Conservation (phyloP, 2,888 invertebrate species). For the Merodon equestris region DNA sequence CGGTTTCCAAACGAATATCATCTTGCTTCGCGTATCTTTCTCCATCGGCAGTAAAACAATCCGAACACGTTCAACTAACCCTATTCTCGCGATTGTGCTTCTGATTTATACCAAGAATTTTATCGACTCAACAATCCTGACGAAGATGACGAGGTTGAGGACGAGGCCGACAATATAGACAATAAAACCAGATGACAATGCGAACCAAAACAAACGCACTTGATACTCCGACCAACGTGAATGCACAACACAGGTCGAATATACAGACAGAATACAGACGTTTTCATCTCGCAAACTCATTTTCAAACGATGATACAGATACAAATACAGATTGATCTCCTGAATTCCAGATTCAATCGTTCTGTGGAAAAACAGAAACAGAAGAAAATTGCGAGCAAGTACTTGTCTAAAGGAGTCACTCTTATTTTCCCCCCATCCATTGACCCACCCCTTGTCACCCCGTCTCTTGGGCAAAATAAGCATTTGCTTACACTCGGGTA, state of each 20-base stretch:
- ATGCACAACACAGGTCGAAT: conserved; percentile 27
- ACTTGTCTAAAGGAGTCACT: conserved; percentile 9
- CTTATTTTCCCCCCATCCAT: no score
- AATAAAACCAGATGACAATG: conserved; percentile 61
- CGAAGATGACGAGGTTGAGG: conserved; percentile 20
- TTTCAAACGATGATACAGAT: no score
- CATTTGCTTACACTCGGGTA: conserved; percentile 26
- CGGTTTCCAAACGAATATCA: conserved; percentile 46
- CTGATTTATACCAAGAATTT: no score
- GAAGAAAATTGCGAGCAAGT: conserved; percentile 25
- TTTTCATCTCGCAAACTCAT: no score
- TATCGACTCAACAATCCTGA: conserved; percentile 14
- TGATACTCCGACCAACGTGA: conserved; percentile 25
- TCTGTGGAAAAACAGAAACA: no score
- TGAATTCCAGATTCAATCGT: no score
- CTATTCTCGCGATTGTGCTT: conserved; percentile 28
- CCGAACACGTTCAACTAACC: conserved; percentile 16
- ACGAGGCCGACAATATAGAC: conserved; percentile 31
- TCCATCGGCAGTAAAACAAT: conserved; percentile 10
- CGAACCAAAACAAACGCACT: conserved; percentile 57
- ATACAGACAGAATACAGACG: no score
- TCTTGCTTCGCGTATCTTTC: neutral
- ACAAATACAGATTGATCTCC: no score
- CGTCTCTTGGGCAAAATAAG: neutral
- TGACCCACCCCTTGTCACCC: no score